These are phyloP conservation scores for Scaptodrosophila lebanonensis DNA, from an alignment of 1,140 invertebrate species.

Conservation along the genomic window DNA sequence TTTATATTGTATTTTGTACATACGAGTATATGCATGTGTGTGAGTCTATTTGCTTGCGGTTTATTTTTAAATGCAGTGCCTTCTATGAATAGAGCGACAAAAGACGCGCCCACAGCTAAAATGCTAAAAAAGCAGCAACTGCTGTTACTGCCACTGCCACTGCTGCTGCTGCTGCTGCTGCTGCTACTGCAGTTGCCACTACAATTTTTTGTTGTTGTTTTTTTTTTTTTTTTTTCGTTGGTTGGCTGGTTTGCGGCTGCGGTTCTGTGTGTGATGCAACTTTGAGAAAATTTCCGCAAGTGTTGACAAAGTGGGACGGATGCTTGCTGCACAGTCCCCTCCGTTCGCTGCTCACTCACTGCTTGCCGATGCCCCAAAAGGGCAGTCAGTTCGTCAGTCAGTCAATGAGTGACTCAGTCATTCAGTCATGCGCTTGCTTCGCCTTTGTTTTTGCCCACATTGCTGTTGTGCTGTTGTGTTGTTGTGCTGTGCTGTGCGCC, in stretches of 20 bases:
- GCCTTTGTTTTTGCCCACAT: neutral
- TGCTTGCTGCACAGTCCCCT: too few species aligned
- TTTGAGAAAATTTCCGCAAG: conserved; percentile 38
- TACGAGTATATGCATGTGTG: conserved; percentile 11
- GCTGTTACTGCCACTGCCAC: conserved; percentile 14
- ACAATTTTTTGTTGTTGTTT: neutral
- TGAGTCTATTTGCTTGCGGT: conserved; percentile 61
- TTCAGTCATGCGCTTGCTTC: too few species aligned
- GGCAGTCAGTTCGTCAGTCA: too few species aligned
- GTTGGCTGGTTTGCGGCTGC: conserved; percentile 19
- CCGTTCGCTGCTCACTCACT: too few species aligned
- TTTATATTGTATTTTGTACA: conserved; percentile 56
- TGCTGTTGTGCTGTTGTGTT: neutral
- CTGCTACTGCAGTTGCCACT: conserved; percentile 25
- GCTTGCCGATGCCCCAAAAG: too few species aligned
- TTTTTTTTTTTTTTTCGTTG: conserved; percentile 40
- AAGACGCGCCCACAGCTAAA: conserved; percentile 39
- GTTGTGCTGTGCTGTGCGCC: too few species aligned
- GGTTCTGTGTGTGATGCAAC: neutral
- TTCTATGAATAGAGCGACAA: conserved; percentile 59
- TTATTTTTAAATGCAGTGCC: conserved; percentile 67
- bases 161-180: conserved; percentile 16
- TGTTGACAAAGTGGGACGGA: conserved; percentile 64
- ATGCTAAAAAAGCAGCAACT: conserved; percentile 14
- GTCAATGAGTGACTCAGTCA: too few species aligned